These are phyloP conservation scores for Phenganax stokvisi DNA, from an alignment of 92 coral and sea anemone genomes.

Conservation along the genomic window DNA sequence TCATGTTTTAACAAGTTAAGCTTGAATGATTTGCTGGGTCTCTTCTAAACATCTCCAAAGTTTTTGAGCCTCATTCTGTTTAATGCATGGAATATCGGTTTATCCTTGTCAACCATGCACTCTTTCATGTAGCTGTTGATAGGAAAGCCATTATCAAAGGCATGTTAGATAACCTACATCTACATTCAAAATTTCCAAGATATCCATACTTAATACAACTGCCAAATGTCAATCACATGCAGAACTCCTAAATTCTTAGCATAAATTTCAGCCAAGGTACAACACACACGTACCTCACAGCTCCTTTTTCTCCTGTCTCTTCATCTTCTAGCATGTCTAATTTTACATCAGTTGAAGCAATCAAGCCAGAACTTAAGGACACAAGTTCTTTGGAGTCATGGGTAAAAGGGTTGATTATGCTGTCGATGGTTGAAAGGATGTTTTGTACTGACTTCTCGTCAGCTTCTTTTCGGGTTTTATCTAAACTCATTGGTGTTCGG, in stretches of 20 bases:
- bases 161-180: too few species aligned
- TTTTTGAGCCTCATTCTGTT: not conserved
- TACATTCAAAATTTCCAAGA: not conserved
- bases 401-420: conserved; percentile 18
- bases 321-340: conserved; percentile 7
- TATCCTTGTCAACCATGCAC: not conserved
- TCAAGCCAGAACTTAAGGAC: conserved; percentile 20
- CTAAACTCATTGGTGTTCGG: not conserved
- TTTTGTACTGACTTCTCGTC: conserved; percentile 3
- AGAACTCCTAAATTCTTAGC: too few species aligned
- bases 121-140: conserved; percentile 4
- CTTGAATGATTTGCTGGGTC: not conserved
- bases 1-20: conserved; percentile 3
- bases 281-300: not conserved
- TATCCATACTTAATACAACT: not conserved
- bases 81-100: not conserved
- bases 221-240: too few species aligned
- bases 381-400: conserved; percentile 15
- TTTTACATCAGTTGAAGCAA: conserved; percentile 16
- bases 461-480: conserved; percentile 16
- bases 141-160: not conserved
- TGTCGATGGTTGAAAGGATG: conserved; percentile 11
- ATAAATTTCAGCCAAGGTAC: too few species aligned
- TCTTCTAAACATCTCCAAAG: not conserved
- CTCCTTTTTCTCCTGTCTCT: not conserved